phyloP scores from a whole-genome alignment of 1,140 invertebrate genomes.

The Drosophila ambigua region DNA sequence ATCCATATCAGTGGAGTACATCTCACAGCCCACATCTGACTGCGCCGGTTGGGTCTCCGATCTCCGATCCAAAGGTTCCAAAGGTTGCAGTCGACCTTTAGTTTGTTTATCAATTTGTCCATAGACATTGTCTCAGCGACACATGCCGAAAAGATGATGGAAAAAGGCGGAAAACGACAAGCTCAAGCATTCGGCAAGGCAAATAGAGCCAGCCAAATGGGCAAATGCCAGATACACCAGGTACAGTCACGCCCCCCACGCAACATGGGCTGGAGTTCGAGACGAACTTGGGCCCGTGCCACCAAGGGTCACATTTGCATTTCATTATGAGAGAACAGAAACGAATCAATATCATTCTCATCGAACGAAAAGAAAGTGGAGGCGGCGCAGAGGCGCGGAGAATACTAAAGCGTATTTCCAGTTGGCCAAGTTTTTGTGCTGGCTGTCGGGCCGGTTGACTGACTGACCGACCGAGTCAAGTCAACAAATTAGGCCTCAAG shows the following conservation, averaged over 20 bases:
- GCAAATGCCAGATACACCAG: too few species aligned
- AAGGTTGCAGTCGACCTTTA: too few species aligned
- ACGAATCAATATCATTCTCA: not conserved
- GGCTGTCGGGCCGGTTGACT: constrained; percentile 23
- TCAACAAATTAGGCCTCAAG: constrained; percentile 62
- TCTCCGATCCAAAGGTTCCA: too few species aligned
- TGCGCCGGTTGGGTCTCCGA: too few species aligned
- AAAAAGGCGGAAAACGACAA: too few species aligned
- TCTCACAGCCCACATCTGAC: too few species aligned
- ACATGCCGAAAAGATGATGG: too few species aligned
- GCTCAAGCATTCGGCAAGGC: not conserved
- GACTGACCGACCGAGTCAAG: constrained; percentile 36
- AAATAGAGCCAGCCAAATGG: not conserved
- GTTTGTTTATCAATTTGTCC: too few species aligned
- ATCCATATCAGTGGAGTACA: too few species aligned
- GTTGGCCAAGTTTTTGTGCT: constrained; percentile 61
- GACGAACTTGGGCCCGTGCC: not conserved
- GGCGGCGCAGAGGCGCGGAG: not conserved
- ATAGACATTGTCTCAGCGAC: too few species aligned
- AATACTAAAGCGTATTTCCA: constrained; percentile 55
- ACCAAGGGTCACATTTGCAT: constrained; percentile 51
- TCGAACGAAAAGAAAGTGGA: constrained; percentile 53
- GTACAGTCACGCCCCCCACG: not conserved
- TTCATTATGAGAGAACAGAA: constrained; percentile 45
- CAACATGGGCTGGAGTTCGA: not conserved